These are phyloP conservation scores for Chelonoidis abingdonii DNA, from an alignment of 2,113 vertebrate species.

Conservation along the genomic window DNA sequence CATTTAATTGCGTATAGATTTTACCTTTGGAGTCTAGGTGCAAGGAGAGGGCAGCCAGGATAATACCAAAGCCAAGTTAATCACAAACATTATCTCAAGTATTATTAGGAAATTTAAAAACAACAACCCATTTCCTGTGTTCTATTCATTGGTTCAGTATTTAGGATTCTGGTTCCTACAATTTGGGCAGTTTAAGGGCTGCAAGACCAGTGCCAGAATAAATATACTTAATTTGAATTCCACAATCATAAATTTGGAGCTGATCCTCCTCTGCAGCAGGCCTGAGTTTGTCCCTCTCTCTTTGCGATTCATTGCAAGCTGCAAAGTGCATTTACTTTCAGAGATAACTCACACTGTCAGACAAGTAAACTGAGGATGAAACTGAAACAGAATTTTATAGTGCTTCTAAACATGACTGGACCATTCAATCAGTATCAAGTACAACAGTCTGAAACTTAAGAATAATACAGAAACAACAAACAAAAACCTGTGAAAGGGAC, in stretches of 20 bases:
- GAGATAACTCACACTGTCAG: not conserved
- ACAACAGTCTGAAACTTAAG: not conserved
- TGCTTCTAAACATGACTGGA: not conserved
- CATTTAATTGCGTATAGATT: not conserved
- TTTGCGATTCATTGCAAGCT: not conserved
- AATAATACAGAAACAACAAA: not conserved
- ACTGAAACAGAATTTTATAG: not conserved
- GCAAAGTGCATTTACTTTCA: not conserved
- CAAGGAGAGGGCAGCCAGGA: not conserved
- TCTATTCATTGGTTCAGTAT: not conserved
- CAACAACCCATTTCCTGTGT: not conserved
- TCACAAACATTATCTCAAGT: not conserved
- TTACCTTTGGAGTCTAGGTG: not conserved
- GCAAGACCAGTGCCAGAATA: not conserved
- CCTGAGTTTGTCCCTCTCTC: not conserved
- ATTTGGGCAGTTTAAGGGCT: not conserved
- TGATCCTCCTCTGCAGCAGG: not conserved
- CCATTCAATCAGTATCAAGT: not conserved
- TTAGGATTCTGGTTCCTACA: not conserved
- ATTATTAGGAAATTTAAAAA: not conserved
- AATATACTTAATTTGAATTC: not conserved
- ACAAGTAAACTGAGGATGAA: not conserved
- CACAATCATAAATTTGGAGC: not conserved
- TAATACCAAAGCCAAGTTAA: not conserved
- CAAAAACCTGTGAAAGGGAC: fast-evolving